These are phyloP conservation scores for Agelastica alni DNA, from an alignment of 2,888 invertebrate genomes.

Conservation along the genomic window DNA sequence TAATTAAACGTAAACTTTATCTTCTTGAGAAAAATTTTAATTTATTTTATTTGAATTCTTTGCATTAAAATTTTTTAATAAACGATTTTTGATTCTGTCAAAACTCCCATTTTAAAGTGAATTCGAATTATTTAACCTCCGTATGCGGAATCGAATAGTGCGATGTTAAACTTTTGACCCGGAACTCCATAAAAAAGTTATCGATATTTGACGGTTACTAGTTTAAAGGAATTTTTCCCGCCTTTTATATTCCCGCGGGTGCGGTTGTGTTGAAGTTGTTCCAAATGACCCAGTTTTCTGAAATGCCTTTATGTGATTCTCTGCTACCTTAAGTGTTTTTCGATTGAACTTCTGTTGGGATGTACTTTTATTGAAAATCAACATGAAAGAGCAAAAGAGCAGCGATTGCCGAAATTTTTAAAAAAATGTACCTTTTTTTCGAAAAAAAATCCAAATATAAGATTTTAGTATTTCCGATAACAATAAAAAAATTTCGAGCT, in stretches of 20 bases:
- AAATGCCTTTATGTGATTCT: constrained; percentile 25
- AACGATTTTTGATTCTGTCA: no score
- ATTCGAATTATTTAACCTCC: no score
- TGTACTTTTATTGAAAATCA: constrained; percentile 21
- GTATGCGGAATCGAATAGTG: no score
- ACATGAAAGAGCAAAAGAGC: constrained; percentile 4
- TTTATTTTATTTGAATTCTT: no score
- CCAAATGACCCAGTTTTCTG: constrained; percentile 21
- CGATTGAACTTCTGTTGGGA: constrained; percentile 24
- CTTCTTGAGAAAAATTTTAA: no score
- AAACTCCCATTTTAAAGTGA: no score
- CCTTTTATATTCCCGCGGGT: not conserved
- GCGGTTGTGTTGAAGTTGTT: constrained; percentile 1
- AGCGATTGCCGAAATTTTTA: not conserved
- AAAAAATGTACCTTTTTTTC: no score
- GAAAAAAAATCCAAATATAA: no score
- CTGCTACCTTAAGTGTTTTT: constrained; percentile 28
- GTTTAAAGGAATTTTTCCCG: not conserved
- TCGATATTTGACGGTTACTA: not conserved
- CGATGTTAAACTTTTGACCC: not conserved
- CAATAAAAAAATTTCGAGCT: no score
- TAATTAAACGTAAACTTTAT: no score
- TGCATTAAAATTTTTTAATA: no score
- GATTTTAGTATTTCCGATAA: no score
- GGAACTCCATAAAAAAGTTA: not conserved